A percentile compares a stretch with the other conserved stretches of the same genome.
These are phyloP conservation scores for Schizothorax lantsangensis DNA, from an alignment of 2,797 vertebrate species.

Conservation along the genomic window DNA sequence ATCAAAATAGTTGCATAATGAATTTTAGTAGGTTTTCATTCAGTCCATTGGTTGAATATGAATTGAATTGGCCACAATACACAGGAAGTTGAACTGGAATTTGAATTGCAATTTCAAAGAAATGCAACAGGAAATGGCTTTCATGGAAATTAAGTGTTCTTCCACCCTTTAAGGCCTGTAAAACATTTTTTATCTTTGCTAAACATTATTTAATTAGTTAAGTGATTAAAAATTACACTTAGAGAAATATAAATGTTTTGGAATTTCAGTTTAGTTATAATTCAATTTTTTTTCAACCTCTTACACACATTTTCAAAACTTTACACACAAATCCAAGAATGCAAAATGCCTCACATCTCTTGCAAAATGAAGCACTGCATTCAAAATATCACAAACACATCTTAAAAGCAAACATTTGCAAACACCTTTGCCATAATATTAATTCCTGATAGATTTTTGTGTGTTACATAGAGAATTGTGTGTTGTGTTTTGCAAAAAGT, in stretches of 20 bases:
- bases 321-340: no score
- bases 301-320: no score
- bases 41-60: not conserved
- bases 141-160: not conserved
- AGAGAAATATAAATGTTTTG: not conserved
- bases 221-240: not conserved
- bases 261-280: not conserved
- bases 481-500: no score
- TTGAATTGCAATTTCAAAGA: not conserved
- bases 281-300: not conserved
- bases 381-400: no score
- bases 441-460: no score
- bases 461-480: no score
- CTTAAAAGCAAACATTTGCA: no score
- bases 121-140: not conserved
- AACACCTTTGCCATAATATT: no score
- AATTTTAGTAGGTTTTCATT: not conserved
- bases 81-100: not conserved
- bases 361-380: no score
- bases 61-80: not conserved
- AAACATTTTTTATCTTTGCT: not conserved
- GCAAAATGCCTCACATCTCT: no score
- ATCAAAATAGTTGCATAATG: not conserved
- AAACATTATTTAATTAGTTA: not conserved
- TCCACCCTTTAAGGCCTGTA: not conserved